A percentile compares a stretch with the other conserved stretches of the same genome.
Evolutionary conservation across 2,797 vertebrate species (phyloP).

Genomic region (Percopsis omiscomaycus): DNA sequence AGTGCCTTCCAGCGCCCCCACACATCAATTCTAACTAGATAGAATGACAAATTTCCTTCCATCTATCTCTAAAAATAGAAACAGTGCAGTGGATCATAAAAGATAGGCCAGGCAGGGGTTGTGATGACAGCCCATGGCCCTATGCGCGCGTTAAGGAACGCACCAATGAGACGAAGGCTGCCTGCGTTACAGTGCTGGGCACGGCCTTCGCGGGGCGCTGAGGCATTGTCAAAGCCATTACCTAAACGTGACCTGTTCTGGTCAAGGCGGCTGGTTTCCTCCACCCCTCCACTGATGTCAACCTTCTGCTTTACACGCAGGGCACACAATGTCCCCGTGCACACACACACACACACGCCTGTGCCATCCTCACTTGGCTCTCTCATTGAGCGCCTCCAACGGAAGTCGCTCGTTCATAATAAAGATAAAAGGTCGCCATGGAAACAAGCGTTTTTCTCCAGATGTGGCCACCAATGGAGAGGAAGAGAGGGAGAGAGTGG

Average conservation of each 20-base stretch:
- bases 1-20: not conserved
- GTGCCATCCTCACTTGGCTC: slow-evolving; percentile 9
- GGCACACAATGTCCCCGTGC: not conserved
- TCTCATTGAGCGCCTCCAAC: slow-evolving; percentile 23
- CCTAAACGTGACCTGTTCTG: not conserved
- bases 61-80: slow-evolving; percentile 41
- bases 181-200: not conserved
- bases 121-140: slow-evolving; percentile 1
- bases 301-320: slow-evolving; percentile 11
- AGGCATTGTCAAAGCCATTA: not conserved
- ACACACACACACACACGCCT: slow-evolving; percentile 10
- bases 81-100: not conserved
- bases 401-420: slow-evolving; percentile 28
- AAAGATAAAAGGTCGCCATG: slow-evolving; percentile 50
- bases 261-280: not conserved
- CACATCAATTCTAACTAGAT: slow-evolving; percentile 22
- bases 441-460: slow-evolving; percentile 44
- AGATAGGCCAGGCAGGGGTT: not conserved
- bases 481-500: slow-evolving; percentile 10
- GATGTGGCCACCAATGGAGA: slow-evolving; percentile 13
- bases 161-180: slow-evolving; percentile 12
- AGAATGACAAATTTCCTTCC: slow-evolving; percentile 12
- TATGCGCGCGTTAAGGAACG: not conserved
- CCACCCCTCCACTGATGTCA: not conserved
- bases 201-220: not conserved